Evolutionary conservation across 92 coral and sea anemone species (phyloP), one percentile per base, ranked within the genome.

Genomic region (Nematostella vectensis): DNA sequence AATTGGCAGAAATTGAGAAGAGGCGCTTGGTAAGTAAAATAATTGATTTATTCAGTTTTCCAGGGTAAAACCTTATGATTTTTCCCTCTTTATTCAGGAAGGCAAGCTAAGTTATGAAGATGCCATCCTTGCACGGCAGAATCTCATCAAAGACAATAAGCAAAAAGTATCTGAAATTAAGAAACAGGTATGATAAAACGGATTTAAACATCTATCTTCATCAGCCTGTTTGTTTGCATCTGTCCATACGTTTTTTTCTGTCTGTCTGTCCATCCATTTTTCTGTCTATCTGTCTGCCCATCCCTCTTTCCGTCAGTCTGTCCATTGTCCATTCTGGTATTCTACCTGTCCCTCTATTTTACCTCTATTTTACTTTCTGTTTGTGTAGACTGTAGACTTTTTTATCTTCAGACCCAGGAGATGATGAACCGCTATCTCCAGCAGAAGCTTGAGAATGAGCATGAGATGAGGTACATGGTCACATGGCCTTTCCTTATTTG

Each of bases 381-480:
- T n/a, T n/a, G n/a, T n/a, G n/a, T n/a, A n/a, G n/a, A n/a, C n/a
- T n/a, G n/a, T n/a, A n/a, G n/a, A n/a, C n/a, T n/a, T n/a, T n/a
- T n/a, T n/a, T n/a, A n/a, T 33, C 48, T 60, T 13, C 43, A 91
- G 98, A 91, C 98, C 23, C 82, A 66, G 59, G 88, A 91, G 30
- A 91, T 91, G 98, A 91, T 91, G 85, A 82, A 86, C 28, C 77
- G 76, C 20, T 88, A 81, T 58, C 53, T 91, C 60, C 89, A 78
- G 55, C 72, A 63, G 52, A 79, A 74, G 48, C 63, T 88, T 13
- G 74, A 57, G 31, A 76, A 91, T 62, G 94, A 78, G 22, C 69
- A 86, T 63, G 98, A 91, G 47, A 91, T 91, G 96, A 78, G 98
- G 98, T 91, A 63, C 22, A 27, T n/a, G n/a, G n/a, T n/a, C n/a